These are phyloP conservation scores for Heliothis subflexa DNA, from an alignment of 1,140 invertebrate species.

Conservation along the genomic window DNA sequence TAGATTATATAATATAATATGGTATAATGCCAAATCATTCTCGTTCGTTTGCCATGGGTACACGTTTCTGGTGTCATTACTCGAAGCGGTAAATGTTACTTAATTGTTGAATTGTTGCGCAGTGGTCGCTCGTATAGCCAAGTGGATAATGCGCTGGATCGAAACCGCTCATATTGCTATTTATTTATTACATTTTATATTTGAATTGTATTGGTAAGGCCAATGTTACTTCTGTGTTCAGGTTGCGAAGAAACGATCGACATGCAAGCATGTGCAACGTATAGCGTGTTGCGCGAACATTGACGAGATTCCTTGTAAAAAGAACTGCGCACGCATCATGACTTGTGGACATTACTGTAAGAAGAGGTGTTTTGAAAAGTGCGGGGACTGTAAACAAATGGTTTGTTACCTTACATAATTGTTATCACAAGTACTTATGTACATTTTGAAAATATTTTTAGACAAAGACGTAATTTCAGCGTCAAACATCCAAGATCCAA, in stretches of 20 bases:
- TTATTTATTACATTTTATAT: no score
- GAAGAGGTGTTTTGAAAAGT: constrained; percentile 80
- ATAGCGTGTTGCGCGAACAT: constrained; percentile 76
- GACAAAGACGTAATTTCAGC: no score
- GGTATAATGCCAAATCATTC: no score
- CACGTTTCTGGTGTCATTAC: no score
- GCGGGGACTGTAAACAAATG: constrained; percentile 80
- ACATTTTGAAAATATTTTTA: neutral
- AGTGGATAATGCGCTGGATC: no score
- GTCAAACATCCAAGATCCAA: no score
- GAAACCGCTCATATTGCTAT: no score
- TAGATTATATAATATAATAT: no score
- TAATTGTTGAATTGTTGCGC: no score
- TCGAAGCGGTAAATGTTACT: no score
- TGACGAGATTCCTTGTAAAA: constrained; percentile 71
- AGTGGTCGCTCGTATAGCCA: no score
- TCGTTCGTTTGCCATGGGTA: no score
- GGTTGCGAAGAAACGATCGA: constrained; percentile 80
- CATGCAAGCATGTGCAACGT: constrained; percentile 78
- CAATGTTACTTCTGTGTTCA: constrained; percentile 49
- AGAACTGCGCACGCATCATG: constrained; percentile 80
- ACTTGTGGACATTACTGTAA: constrained; percentile 85
- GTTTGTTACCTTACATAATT: constrained; percentile 58
- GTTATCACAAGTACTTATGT: neutral
- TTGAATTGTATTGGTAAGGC: neutral